Evolutionary conservation across 1,140 invertebrate species (phyloP).

Genomic region (Limonius californicus): DNA sequence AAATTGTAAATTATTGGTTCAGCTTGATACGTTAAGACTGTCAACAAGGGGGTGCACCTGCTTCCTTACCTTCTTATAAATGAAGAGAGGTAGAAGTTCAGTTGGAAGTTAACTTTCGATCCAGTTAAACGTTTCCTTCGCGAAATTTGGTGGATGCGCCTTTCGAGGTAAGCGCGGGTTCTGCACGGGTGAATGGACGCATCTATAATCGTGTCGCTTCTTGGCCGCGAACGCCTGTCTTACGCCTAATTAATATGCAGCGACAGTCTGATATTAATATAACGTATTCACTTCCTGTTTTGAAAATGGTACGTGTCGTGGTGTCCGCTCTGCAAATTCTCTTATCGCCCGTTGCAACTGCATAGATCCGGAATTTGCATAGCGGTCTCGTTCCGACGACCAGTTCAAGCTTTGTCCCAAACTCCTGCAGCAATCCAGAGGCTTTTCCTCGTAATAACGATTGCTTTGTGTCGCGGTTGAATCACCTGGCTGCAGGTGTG

Average conservation of each 20-base stretch:
- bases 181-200: background rate
- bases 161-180: background rate
- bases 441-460: conserved; percentile 1
- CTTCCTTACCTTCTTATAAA: too few species aligned
- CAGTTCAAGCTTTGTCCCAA: background rate
- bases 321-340: too few species aligned
- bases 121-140: too few species aligned
- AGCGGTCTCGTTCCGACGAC: background rate
- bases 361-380: background rate
- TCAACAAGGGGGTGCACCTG: too few species aligned
- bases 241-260: background rate
- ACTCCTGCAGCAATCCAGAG: background rate
- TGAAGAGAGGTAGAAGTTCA: too few species aligned
- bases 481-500: conserved; percentile 38
- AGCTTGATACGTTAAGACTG: too few species aligned
- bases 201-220: conserved; percentile 1
- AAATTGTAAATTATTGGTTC: too few species aligned
- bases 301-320: background rate
- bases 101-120: too few species aligned
- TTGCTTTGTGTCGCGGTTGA: conserved; percentile 20
- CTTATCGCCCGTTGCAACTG: too few species aligned
- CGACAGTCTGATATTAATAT: background rate
- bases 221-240: background rate
- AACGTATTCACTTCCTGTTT: background rate
- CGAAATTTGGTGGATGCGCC: too few species aligned